These are phyloP conservation scores for Mormyrus iriodes DNA, from an alignment of 2,113 vertebrate genomes.

Conservation along the genomic window DNA sequence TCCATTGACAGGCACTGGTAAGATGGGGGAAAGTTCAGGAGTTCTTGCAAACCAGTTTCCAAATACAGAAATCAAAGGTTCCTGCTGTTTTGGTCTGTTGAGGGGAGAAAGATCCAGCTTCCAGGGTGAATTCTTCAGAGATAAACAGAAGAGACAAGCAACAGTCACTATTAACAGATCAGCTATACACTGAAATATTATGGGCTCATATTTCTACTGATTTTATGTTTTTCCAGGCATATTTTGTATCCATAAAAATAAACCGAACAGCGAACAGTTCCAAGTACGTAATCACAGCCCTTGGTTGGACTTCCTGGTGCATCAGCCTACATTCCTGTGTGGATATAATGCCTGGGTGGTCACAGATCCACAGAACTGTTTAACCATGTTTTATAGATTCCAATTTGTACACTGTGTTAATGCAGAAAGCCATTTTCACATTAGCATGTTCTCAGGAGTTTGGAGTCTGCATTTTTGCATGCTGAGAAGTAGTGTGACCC, in stretches of 20 bases:
- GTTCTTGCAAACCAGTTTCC: not conserved
- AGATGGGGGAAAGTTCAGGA: not conserved
- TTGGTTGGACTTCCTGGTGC: not conserved
- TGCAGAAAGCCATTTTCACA: not conserved
- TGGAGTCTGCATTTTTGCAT: not conserved
- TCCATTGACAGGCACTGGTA: not conserved
- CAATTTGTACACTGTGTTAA: not conserved
- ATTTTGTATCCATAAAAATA: slow-evolving; percentile 1
- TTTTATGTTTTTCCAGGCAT: not conserved
- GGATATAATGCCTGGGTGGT: not conserved
- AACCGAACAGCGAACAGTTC: not conserved
- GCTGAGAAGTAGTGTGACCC: not conserved
- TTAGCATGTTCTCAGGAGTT: not conserved
- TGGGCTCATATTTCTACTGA: not conserved
- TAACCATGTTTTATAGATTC: not conserved
- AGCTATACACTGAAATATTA: not conserved
- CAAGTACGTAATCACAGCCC: not conserved
- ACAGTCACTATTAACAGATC: not conserved
- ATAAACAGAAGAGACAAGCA: slow-evolving; percentile 28
- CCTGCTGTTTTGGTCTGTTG: not conserved
- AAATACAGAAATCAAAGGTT: not conserved
- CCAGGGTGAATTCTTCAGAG: slow-evolving; percentile 9
- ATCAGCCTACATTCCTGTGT: not conserved
- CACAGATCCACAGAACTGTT: not conserved
- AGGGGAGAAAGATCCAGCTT: not conserved